phyloP scores from a whole-genome alignment of 64 coral and sea anemone genomes.

The Actinia tenebrosa region DNA sequence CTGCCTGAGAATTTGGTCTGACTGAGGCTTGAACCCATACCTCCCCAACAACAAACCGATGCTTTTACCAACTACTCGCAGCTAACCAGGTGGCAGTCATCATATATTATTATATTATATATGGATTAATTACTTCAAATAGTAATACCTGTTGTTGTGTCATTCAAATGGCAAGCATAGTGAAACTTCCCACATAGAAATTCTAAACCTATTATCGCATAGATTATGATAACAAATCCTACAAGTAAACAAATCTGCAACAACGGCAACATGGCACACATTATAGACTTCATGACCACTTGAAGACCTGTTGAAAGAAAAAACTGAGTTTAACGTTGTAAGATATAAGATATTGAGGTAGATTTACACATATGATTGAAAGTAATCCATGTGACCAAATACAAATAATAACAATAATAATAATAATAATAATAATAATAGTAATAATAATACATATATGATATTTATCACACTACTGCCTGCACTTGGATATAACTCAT shows the following conservation, averaged over 20 bases:
- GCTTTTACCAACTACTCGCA: too few relatives aligned
- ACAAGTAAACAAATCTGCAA: slow-evolving; percentile 99
- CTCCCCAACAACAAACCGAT: too few relatives aligned
- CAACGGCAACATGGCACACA: slow-evolving; percentile 97
- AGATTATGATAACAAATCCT: slow-evolving; percentile 99
- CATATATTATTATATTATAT: not conserved
- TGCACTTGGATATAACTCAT: too few relatives aligned
- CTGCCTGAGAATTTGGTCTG: too few relatives aligned
- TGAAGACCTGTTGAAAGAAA: slow-evolving; percentile 72
- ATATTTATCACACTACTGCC: too few relatives aligned
- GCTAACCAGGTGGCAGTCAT: too few relatives aligned
- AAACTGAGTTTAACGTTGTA: too few relatives aligned
- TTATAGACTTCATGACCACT: slow-evolving; percentile 99
- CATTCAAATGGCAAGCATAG: slow-evolving; percentile 34
- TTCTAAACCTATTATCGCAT: slow-evolving; percentile 99
- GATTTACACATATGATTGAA: too few relatives aligned
- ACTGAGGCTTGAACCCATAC: too few relatives aligned
- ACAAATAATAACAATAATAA: not conserved
- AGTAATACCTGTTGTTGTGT: not conserved
- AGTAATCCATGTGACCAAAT: too few relatives aligned
- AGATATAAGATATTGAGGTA: not conserved
- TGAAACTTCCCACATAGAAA: slow-evolving; percentile 94
- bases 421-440: too few relatives aligned
- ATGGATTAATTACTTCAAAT: not conserved
- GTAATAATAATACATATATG: too few relatives aligned